A percentile compares a stretch with the other conserved stretches of the same genome.
phyloP scores from a whole-genome alignment of 2,888 invertebrate species.

The Anthophora plumipes region DNA sequence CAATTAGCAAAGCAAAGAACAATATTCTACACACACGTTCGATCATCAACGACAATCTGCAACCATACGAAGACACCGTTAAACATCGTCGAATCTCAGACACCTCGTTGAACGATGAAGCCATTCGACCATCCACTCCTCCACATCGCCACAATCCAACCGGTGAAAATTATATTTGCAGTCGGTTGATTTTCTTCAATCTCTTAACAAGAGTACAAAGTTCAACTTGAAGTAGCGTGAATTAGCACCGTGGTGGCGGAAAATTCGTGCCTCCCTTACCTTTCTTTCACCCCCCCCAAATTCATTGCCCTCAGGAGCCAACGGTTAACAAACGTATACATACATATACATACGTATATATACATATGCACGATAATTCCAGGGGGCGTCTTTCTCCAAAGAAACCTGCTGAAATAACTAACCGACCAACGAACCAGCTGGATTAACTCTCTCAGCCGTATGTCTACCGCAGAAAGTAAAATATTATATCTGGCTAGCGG shows the following conservation, averaged over 20 bases:
- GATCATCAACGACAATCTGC: too few relatives aligned
- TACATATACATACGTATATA: too few relatives aligned
- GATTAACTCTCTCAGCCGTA: conserved; percentile 65
- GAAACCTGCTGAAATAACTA: conserved; percentile 55
- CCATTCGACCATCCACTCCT: background rate
- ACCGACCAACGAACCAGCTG: conserved; percentile 28
- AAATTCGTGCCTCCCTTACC: conserved; percentile 10
- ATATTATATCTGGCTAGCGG: conserved; percentile 58
- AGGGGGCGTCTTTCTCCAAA: conserved; percentile 43
- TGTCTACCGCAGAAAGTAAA: conserved; percentile 67
- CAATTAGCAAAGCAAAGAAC: background rate
- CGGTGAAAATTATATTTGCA: background rate
- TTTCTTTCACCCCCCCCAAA: background rate
- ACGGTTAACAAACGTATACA: conserved; percentile 2
- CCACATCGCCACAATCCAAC: too few relatives aligned
- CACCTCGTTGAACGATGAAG: background rate
- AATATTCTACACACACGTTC: background rate
- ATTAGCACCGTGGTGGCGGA: background rate
- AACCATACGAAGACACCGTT: too few relatives aligned
- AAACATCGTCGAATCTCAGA: background rate
- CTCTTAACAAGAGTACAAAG: background rate
- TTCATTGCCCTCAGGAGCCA: background rate
- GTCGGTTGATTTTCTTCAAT: background rate
- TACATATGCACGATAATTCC: conserved; percentile 22
- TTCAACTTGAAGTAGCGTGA: conserved; percentile 17